These are phyloP conservation scores for Hippoglossus hippoglossus DNA, from an alignment of 2,797 vertebrate genomes.

Conservation along the genomic window DNA sequence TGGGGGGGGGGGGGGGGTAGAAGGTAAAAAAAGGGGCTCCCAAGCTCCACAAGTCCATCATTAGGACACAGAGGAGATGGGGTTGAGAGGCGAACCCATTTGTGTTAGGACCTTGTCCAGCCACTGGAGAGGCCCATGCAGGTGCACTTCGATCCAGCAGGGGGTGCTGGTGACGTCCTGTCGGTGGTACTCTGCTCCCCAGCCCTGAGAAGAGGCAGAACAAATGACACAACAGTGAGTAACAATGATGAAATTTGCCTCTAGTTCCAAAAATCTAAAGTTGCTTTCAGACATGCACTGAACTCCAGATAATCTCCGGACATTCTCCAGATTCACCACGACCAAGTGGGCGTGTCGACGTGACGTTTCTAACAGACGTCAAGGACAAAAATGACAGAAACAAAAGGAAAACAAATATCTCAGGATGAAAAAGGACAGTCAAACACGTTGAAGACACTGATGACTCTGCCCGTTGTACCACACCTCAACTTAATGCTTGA, in stretches of 20 bases:
- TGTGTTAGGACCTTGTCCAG: constrained; percentile 97
- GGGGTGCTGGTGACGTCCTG: constrained; percentile 98
- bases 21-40: constrained; percentile 53
- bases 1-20: constrained; percentile 46
- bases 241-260: not conserved
- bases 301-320: no score
- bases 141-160: constrained; percentile 97
- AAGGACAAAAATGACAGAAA: no score
- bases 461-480: no score
- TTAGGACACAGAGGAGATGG: constrained; percentile 98
- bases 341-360: no score
- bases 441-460: no score
- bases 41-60: constrained; percentile 66
- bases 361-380: no score
- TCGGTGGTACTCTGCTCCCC: constrained; percentile 97
- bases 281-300: no score
- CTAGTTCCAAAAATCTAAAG: not conserved
- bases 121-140: constrained; percentile 96
- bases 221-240: not conserved
- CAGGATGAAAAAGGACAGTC: no score
- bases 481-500: no score
- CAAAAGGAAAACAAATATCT: no score
- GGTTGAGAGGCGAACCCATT: constrained; percentile 96
- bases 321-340: no score
- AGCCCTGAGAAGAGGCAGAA: constrained; percentile 85